Conservation (phyloP, 2,888 invertebrate genomes). For the Steinernema scapterisci region DNA sequence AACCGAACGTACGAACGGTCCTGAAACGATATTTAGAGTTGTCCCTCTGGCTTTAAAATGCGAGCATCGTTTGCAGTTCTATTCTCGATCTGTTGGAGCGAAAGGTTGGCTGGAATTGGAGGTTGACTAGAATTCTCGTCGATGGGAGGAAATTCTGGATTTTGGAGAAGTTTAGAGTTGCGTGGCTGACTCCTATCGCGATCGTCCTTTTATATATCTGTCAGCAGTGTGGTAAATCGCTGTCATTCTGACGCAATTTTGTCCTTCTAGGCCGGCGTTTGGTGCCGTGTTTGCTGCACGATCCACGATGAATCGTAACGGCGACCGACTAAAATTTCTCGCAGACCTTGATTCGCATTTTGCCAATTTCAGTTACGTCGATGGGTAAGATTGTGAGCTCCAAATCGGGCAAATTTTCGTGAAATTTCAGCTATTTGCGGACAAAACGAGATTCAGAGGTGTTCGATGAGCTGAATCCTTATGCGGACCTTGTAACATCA, state of each 20-base stretch:
- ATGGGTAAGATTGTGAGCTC: not conserved
- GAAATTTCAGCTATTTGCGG: not conserved
- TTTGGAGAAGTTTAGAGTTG: no score
- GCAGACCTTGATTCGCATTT: not conserved
- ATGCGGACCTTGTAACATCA: not conserved
- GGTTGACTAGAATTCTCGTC: no score
- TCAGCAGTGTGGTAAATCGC: not conserved
- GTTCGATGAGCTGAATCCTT: slow-evolving; percentile 5
- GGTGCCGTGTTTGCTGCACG: no score
- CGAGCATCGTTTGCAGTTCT: no score
- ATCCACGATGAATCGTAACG: not conserved
- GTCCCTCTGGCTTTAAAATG: no score
- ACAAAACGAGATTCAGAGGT: not conserved
- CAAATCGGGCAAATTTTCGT: not conserved
- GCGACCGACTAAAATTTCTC: not conserved
- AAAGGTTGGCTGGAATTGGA: no score
- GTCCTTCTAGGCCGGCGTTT: no score
- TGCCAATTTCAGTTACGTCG: not conserved
- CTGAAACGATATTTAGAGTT: no score
- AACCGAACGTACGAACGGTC: no score
- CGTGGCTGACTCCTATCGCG: not conserved
- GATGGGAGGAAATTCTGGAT: no score
- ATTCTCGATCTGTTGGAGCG: no score
- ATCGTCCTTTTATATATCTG: not conserved
- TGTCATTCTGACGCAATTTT: not conserved